Conservation (phyloP, 2,113 vertebrate genomes). For the Andinoacara biseriatus region DNA sequence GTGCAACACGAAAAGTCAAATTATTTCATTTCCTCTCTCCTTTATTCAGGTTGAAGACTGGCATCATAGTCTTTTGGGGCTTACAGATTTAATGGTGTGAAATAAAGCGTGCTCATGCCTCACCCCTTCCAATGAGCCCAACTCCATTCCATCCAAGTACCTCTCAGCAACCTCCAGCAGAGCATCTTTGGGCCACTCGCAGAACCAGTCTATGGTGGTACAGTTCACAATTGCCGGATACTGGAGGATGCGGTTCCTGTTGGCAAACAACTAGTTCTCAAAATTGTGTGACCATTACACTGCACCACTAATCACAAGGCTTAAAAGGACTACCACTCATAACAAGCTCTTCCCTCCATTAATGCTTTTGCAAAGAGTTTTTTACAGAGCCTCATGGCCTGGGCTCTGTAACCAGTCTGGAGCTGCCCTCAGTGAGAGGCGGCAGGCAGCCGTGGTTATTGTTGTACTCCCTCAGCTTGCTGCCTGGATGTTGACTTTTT, state of each 20-base stretch:
- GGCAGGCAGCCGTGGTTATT: too few relatives aligned
- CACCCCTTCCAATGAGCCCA: slow-evolving; percentile 83
- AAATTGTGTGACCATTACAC: slow-evolving; percentile 31
- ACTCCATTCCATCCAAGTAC: slow-evolving; percentile 80
- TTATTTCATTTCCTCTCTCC: not conserved
- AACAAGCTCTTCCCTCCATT: not conserved
- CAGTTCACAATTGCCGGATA: slow-evolving; percentile 91
- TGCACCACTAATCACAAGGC: not conserved
- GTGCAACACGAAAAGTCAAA: not conserved
- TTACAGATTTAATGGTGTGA: not conserved
- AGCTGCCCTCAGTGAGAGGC: too few relatives aligned
- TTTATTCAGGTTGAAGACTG: not conserved
- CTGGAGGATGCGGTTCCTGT: slow-evolving; percentile 87
- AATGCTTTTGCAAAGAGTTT: not conserved
- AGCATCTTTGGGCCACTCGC: slow-evolving; percentile 88
- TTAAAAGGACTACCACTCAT: not conserved
- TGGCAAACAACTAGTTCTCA: not conserved
- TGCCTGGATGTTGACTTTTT: too few relatives aligned
- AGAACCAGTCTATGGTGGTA: slow-evolving; percentile 92
- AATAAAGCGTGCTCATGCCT: slow-evolving; percentile 41
- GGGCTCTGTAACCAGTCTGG: too few relatives aligned
- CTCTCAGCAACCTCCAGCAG: slow-evolving; percentile 90
- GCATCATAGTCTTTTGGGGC: too few relatives aligned
- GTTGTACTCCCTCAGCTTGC: too few relatives aligned
- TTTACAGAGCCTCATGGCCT: not conserved